Percentiles rank a stretch among this genome's conserved stretches.
phyloP scores from a whole-genome alignment of 1,140 invertebrate genomes.

The Caenorhabditis tropicalis region DNA sequence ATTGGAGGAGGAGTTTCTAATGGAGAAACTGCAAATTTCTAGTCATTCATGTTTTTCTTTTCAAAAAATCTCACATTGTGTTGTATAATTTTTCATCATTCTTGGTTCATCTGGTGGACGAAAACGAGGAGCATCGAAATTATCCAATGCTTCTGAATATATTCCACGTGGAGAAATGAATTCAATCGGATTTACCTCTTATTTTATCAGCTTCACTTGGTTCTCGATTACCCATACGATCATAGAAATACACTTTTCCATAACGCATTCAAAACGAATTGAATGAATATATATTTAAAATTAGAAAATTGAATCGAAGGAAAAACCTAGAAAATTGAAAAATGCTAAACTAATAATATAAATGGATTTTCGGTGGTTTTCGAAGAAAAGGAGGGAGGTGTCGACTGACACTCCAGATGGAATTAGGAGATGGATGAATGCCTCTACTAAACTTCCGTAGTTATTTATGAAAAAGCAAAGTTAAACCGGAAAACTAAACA shows the following conservation, averaged over 20 bases:
- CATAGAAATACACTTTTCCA: conserved; percentile 54
- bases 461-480: conserved; percentile 2
- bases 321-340: conserved; percentile 17
- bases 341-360: conserved; percentile 42
- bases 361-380: neutral
- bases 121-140: conserved; percentile 49
- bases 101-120: conserved; percentile 38
- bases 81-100: conserved; percentile 42
- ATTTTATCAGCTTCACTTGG: conserved; percentile 49
- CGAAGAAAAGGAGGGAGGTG: too few species aligned
- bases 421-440: neutral
- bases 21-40: conserved; percentile 34
- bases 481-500: neutral
- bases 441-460: conserved; percentile 19
- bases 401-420: too few species aligned
- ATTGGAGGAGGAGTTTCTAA: conserved; percentile 43
- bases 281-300: neutral
- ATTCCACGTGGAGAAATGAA: neutral
- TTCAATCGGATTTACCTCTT: conserved; percentile 24
- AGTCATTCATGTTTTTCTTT: neutral
- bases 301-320: neutral
- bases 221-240: conserved; percentile 54
- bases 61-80: conserved; percentile 33
- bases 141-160: conserved; percentile 47
- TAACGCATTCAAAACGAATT: conserved; percentile 50